These are phyloP conservation scores for Gallinago jamesoni DNA, from an alignment of 2,113 vertebrate genomes.

Conservation along the genomic window DNA sequence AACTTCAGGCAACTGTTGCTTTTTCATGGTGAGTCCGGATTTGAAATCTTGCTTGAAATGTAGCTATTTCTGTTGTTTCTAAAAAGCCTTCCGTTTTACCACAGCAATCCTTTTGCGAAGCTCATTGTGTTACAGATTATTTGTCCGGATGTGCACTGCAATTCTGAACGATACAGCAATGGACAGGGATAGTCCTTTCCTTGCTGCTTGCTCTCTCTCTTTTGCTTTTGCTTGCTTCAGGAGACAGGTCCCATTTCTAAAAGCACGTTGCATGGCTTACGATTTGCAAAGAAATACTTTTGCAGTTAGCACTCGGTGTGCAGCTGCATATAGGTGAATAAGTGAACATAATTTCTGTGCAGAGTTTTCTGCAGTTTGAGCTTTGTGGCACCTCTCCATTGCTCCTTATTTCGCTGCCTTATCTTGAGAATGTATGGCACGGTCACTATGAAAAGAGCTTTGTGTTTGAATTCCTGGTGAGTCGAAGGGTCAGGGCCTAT, in stretches of 20 bases:
- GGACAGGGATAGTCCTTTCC: neutral
- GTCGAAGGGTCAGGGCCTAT: conserved; percentile 79
- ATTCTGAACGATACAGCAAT: neutral
- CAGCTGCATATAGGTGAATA: neutral
- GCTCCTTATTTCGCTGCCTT: conserved; percentile 59
- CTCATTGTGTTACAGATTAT: conserved; percentile 51
- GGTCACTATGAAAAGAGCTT: conserved; percentile 79
- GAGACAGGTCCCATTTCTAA: conserved; percentile 35
- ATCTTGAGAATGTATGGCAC: conserved; percentile 71
- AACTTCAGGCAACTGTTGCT: conserved; percentile 76
- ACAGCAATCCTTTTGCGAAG: neutral
- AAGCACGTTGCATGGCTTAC: conserved; percentile 10
- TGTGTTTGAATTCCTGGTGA: conserved; percentile 82
- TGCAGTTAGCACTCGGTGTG: conserved; percentile 32
- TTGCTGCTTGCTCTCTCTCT: conserved; percentile 12
- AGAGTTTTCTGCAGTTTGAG: conserved; percentile 53
- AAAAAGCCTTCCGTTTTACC: conserved; percentile 45
- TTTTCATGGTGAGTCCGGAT: conserved; percentile 78
- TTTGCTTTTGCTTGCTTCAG: conserved; percentile 8
- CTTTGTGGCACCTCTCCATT: conserved; percentile 59
- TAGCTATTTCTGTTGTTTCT: conserved; percentile 39
- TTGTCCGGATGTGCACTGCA: conserved; percentile 45
- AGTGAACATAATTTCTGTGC: neutral
- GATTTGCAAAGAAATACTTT: conserved; percentile 25
- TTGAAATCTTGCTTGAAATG: conserved; percentile 66